Conservation (phyloP, 2,888 invertebrate genomes). For the Scaptodrosophila latifasciaeformis region DNA sequence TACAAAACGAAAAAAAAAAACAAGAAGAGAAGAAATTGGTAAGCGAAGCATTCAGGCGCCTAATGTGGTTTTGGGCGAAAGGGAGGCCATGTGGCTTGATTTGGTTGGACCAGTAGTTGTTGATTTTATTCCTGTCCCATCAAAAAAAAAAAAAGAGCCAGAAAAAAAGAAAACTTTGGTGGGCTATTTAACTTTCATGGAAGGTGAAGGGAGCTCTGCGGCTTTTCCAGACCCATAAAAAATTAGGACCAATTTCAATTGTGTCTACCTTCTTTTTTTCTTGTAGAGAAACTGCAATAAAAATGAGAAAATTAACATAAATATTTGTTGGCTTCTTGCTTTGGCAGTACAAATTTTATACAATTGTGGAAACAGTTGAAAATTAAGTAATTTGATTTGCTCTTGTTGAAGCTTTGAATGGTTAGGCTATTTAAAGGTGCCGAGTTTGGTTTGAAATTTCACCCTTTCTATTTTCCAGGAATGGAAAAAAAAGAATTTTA, state of each 20-base stretch:
- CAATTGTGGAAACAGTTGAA: too few species aligned
- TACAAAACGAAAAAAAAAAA: conserved; percentile 19
- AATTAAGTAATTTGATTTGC: too few species aligned
- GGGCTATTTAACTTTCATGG: conserved; percentile 43
- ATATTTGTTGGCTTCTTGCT: conserved; percentile 29
- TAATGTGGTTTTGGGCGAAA: background rate
- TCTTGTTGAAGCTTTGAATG: too few species aligned
- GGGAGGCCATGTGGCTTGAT: conserved; percentile 23
- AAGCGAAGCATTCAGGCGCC: background rate
- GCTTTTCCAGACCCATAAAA: conserved; percentile 63
- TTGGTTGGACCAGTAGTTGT: background rate
- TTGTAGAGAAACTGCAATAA: conserved; percentile 23
- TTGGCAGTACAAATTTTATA: too few species aligned
- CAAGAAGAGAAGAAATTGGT: background rate
- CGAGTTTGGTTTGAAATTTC: too few species aligned
- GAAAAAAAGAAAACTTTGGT: conserved; percentile 58
- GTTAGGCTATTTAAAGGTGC: too few species aligned
- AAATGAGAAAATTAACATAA: conserved; percentile 49
- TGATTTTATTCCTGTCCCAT: background rate
- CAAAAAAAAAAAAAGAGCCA: too few species aligned
- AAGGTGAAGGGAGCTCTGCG: conserved; percentile 25
- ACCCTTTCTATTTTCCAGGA: too few species aligned
- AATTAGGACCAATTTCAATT: conserved; percentile 66
- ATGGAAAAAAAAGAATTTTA: too few species aligned
- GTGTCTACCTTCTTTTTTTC: conserved; percentile 27